Percentiles rank a stretch among this genome's conserved stretches.
phyloP scores from a whole-genome alignment of 2,888 invertebrate species.

The Herminia tarsipennalis region DNA sequence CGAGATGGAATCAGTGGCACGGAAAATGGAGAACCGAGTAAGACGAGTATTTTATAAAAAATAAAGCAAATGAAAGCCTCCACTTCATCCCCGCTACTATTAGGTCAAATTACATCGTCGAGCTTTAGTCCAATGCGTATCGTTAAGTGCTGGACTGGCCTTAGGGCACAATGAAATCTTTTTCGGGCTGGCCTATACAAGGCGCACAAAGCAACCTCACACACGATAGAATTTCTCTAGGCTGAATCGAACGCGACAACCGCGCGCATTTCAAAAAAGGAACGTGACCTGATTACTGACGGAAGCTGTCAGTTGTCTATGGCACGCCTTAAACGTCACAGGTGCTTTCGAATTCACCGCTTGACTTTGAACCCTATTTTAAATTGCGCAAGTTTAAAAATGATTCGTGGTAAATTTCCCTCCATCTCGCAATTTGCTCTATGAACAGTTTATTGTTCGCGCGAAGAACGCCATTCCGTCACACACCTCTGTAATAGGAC shows the following conservation, averaged over 20 bases:
- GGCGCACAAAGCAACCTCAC: slow-evolving; percentile 39
- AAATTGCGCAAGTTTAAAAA: slow-evolving; percentile 44
- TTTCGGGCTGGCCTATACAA: slow-evolving; percentile 46
- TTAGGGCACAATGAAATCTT: slow-evolving; percentile 54
- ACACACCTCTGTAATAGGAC: slow-evolving; percentile 59
- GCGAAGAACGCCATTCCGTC: slow-evolving; percentile 60
- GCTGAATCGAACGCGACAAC: slow-evolving; percentile 55
- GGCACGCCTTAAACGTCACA: slow-evolving; percentile 63
- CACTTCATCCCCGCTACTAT: slow-evolving; percentile 25
- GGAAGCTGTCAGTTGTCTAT: slow-evolving; percentile 76
- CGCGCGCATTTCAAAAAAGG: slow-evolving; percentile 78
- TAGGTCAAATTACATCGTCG: slow-evolving; percentile 40
- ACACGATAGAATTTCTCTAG: slow-evolving; percentile 51
- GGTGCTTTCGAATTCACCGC: slow-evolving; percentile 41
- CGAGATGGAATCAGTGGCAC: slow-evolving; percentile 45
- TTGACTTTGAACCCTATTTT: slow-evolving; percentile 53
- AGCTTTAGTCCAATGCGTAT: slow-evolving; percentile 15
- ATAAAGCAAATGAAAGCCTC: slow-evolving; percentile 25
- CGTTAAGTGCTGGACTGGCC: no score
- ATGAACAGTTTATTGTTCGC: slow-evolving; percentile 69
- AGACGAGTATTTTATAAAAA: slow-evolving; percentile 38
- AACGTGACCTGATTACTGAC: slow-evolving; percentile 84
- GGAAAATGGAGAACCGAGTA: slow-evolving; percentile 55
- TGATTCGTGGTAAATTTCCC: slow-evolving; percentile 40
- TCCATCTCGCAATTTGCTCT: slow-evolving; percentile 50